Evolutionary conservation across 2,797 vertebrate genomes (phyloP), one percentile per base, ranked within the genome.

Genomic region (Karalla daura): DNA sequence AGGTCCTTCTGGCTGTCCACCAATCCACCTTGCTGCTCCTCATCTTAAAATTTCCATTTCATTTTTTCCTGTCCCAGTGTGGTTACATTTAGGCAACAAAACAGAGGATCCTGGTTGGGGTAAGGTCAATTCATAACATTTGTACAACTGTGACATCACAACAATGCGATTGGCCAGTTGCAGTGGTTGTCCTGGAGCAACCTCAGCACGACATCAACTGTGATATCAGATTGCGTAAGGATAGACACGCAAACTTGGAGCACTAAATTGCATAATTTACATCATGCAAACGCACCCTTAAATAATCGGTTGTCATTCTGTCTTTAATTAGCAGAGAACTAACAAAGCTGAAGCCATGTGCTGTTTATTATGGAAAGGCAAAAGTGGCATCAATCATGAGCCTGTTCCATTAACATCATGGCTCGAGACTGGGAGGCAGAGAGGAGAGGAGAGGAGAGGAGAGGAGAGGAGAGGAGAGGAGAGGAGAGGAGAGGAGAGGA

Each of bases 351-450:
- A 35, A 50, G n/a, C 23, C 35, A 12, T 14, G 23, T 0, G 6
- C 1, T 39, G 7, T 30, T 24, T 33, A 66, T 54, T 60, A 30
- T 13, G 18, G 28, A 17, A 32, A 13, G 32, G 20, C 8, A 13
- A 58, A 76, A 47, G 45, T 45, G 35, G 46, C 67, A 80, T 81
- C 76, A 80, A 63, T 81, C 52, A 63, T 58, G 53, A 74, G 51
- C 28, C 24, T 65, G 27, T 59, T 75, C 76, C 79, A 78, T 86
- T 75, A 83, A 59, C 64, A 60, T 74, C 65, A 54, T 15, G 43
- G 41, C 9, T 47, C 24, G 49, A 60, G 45, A 63, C 55, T 46
- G 18, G 21, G 36, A 43, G 23, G 58, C 53, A 50, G 49, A 44
- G 59, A 43, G 64, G 46, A 65, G 21, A 59, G 70, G 53, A 41